These are phyloP conservation scores for Incurvaria masculella DNA, from an alignment of 2,888 invertebrate species.

Conservation along the genomic window DNA sequence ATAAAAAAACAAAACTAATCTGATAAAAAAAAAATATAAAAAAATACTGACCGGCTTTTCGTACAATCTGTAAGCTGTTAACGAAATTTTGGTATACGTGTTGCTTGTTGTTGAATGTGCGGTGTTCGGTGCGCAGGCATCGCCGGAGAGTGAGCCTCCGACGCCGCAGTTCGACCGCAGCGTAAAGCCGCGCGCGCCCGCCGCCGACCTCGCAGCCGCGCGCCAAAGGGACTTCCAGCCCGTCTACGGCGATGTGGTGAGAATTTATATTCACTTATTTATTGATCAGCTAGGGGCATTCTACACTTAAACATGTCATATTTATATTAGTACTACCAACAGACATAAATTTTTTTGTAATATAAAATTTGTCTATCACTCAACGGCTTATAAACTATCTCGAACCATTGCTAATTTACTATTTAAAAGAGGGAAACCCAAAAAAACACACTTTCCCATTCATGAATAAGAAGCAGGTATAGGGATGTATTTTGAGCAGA, in stretches of 20 bases:
- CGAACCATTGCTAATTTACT: neutral
- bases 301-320: no score
- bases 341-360: neutral
- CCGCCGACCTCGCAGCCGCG: slow-evolving; percentile 24
- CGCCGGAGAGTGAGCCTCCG: slow-evolving; percentile 35
- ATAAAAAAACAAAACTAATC: no score
- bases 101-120: no score
- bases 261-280: no score
- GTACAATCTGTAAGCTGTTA: no score
- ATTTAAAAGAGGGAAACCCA: no score
- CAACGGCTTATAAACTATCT: neutral
- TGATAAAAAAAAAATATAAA: no score
- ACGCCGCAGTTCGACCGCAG: slow-evolving; percentile 60
- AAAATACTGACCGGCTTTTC: no score
- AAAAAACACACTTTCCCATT: neutral
- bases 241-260: slow-evolving; percentile 56
- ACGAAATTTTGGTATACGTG: no score
- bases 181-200: slow-evolving; percentile 50
- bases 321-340: no score
- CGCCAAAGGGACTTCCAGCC: slow-evolving; percentile 58
- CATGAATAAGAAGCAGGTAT: neutral
- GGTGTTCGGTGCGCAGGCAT: no score
- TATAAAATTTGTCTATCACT: neutral
- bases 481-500: neutral
- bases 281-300: no score